phyloP scores from a whole-genome alignment of 2,797 vertebrate genomes.

The Pitangus sulphuratus region DNA sequence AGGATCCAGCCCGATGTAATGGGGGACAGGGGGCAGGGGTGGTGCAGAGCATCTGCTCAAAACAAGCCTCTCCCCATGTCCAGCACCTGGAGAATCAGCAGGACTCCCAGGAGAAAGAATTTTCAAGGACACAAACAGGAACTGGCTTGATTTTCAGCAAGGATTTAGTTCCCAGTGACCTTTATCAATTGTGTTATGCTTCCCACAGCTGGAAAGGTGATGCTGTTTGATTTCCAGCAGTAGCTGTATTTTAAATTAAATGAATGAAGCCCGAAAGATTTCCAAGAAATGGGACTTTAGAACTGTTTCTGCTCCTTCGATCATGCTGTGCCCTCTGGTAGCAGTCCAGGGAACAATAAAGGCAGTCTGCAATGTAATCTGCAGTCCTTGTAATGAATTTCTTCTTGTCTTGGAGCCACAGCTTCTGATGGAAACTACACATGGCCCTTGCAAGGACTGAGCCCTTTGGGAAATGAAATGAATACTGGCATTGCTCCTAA shows the following conservation, averaged over 20 bases:
- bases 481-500: not conserved
- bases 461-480: not conserved
- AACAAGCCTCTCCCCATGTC: not conserved
- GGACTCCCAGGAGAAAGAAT: not conserved
- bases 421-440: not conserved
- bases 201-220: not conserved
- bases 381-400: not conserved
- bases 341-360: constrained; percentile 24
- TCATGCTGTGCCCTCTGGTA: not conserved
- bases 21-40: not conserved
- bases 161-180: not conserved
- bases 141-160: not conserved
- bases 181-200: not conserved
- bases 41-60: not conserved
- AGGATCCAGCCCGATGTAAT: accelerated
- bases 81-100: not conserved
- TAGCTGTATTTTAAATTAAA: not conserved
- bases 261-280: not conserved
- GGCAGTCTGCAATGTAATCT: not conserved
- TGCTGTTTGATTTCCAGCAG: not conserved
- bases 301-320: not conserved
- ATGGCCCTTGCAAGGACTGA: not conserved
- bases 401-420: not conserved
- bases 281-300: not conserved
- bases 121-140: not conserved